Percentiles rank a stretch among this genome's conserved stretches.
phyloP scores from a whole-genome alignment of 2,888 invertebrate genomes.

The Caenorhabditis sp. region DNA sequence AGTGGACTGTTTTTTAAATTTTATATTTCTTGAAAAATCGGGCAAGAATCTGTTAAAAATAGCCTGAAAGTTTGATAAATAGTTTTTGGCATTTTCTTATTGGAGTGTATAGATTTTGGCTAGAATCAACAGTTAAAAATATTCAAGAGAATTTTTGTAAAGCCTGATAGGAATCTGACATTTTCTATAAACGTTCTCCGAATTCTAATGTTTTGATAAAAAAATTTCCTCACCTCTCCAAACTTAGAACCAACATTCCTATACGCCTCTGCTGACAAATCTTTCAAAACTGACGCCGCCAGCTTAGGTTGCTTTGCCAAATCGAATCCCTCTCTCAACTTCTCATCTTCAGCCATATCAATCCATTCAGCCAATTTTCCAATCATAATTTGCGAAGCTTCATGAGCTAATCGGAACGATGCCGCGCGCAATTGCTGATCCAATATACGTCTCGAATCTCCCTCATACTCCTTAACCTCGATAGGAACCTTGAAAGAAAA shows the following conservation, averaged over 20 bases:
- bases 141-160: too few species aligned
- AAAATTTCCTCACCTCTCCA: conserved; percentile 13
- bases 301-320: conserved; percentile 38
- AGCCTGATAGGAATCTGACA: too few species aligned
- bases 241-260: conserved; percentile 38
- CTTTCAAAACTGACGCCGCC: conserved; percentile 31
- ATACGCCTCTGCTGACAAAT: conserved; percentile 31
- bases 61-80: too few species aligned
- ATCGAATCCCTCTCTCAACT: conserved; percentile 42
- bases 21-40: too few species aligned
- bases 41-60: too few species aligned
- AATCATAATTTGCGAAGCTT: conserved; percentile 56
- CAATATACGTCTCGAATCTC: conserved; percentile 94
- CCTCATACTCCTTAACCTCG: conserved; percentile 86
- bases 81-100: too few species aligned
- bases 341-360: conserved; percentile 52
- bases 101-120: too few species aligned
- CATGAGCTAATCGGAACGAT: conserved; percentile 61
- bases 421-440: conserved; percentile 85
- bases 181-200: too few species aligned
- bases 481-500: conserved; percentile 83
- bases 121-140: too few species aligned
- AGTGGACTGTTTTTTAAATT: too few species aligned
- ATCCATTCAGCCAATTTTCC: conserved; percentile 50
- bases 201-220: too few species aligned